Conservation (phyloP, 2,797 vertebrate species). For the Jordanella pulchra region DNA sequence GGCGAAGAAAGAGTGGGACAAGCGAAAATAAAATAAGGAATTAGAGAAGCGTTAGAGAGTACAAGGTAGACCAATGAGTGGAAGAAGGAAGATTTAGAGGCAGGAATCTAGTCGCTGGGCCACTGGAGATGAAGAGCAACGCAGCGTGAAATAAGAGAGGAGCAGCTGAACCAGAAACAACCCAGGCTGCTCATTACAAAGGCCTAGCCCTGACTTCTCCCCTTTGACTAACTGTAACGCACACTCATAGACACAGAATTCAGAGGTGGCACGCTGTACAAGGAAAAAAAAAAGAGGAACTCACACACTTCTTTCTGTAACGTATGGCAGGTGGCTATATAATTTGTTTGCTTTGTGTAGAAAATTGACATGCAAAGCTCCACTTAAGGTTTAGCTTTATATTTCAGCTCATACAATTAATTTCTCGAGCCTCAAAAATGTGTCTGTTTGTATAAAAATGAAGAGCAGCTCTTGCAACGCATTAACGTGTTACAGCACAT, state of each 20-base stretch:
- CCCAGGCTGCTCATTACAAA: slow-evolving; percentile 83
- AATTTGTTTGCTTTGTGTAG: slow-evolving; percentile 14
- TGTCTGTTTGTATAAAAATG: too few species aligned
- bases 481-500: too few species aligned
- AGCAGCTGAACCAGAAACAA: slow-evolving; percentile 85
- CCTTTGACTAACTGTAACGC: slow-evolving; percentile 60
- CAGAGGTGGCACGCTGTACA: slow-evolving; percentile 21
- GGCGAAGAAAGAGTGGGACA: background rate
- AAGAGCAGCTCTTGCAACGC: slow-evolving; percentile 58
- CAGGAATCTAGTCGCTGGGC: slow-evolving; percentile 72
- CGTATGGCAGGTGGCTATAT: slow-evolving; percentile 9
- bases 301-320: slow-evolving; percentile 25
- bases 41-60: slow-evolving; percentile 7
- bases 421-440: too few species aligned
- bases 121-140: slow-evolving; percentile 78
- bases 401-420: too few species aligned
- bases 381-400: too few species aligned
- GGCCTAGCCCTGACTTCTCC: slow-evolving; percentile 76
- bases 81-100: slow-evolving; percentile 28
- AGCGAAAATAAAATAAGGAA: slow-evolving; percentile 1
- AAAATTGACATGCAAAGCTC: slow-evolving; percentile 5
- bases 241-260: slow-evolving; percentile 30
- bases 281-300: slow-evolving; percentile 28
- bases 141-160: slow-evolving; percentile 83
- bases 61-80: slow-evolving; percentile 19